Conservation (phyloP, 2,888 invertebrate species). For the Drymonia ruficornis region DNA sequence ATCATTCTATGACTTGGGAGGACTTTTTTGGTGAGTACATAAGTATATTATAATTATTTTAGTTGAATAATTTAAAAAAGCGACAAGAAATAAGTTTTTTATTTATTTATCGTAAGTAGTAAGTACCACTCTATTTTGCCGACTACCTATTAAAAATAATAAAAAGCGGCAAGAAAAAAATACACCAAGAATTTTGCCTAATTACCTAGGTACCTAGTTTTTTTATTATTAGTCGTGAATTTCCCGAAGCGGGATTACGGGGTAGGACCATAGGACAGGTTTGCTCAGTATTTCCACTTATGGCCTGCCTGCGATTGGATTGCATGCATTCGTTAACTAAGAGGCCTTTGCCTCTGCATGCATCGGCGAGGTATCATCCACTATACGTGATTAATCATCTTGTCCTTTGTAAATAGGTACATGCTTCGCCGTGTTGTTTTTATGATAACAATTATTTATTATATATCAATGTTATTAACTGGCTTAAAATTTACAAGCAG, state of each 20-base stretch:
- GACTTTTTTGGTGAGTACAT: constrained; percentile 87
- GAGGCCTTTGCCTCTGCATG: constrained; percentile 27
- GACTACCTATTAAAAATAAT: too few species aligned
- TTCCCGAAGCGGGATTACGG: constrained; percentile 57
- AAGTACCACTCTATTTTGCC: too few species aligned
- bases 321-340: constrained; percentile 49
- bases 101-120: too few species aligned
- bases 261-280: constrained; percentile 63
- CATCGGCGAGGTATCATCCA: constrained; percentile 41
- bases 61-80: background rate
- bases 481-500: too few species aligned
- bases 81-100: too few species aligned
- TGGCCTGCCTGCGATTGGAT: constrained; percentile 27
- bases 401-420: constrained; percentile 25
- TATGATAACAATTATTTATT: background rate
- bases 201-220: background rate
- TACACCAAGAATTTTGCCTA: background rate
- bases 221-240: constrained; percentile 40
- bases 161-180: constrained; percentile 18
- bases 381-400: constrained; percentile 59
- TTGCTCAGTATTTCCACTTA: constrained; percentile 68
- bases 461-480: too few species aligned
- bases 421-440: background rate
- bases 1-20: constrained; percentile 89
- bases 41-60: constrained; percentile 7